These are phyloP conservation scores for Trachelus tabidus DNA, from an alignment of 2,888 invertebrate species.

Conservation along the genomic window DNA sequence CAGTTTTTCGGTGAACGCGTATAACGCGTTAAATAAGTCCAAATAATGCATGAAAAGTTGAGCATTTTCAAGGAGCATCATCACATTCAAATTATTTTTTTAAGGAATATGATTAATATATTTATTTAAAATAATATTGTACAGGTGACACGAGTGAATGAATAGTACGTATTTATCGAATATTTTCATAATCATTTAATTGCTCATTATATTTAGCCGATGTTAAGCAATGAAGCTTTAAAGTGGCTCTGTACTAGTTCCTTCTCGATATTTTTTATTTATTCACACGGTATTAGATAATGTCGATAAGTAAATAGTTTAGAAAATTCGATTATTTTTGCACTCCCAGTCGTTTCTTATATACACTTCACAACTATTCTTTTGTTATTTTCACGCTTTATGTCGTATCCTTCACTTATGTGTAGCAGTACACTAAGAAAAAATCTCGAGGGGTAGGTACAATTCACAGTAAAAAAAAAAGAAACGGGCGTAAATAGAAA, in stretches of 20 bases:
- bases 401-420: neutral
- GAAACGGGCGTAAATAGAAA: neutral
- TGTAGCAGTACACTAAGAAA: neutral
- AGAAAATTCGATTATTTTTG: neutral
- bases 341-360: neutral
- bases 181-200: neutral
- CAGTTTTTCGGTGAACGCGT: neutral
- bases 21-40: neutral
- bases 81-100: too few species aligned
- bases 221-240: neutral
- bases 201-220: neutral
- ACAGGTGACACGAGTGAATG: too few species aligned
- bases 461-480: slow-evolving; percentile 2
- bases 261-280: neutral
- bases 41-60: neutral
- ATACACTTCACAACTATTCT: neutral
- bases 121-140: too few species aligned
- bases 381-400: neutral
- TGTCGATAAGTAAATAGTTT: neutral
- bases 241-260: neutral
- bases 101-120: too few species aligned
- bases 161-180: too few species aligned
- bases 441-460: neutral
- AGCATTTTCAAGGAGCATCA: too few species aligned
- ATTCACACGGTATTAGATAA: neutral